A percentile compares a stretch with the other conserved stretches of the same genome.
phyloP scores from a whole-genome alignment of 2,888 invertebrate species.

The Panopea generosa region DNA sequence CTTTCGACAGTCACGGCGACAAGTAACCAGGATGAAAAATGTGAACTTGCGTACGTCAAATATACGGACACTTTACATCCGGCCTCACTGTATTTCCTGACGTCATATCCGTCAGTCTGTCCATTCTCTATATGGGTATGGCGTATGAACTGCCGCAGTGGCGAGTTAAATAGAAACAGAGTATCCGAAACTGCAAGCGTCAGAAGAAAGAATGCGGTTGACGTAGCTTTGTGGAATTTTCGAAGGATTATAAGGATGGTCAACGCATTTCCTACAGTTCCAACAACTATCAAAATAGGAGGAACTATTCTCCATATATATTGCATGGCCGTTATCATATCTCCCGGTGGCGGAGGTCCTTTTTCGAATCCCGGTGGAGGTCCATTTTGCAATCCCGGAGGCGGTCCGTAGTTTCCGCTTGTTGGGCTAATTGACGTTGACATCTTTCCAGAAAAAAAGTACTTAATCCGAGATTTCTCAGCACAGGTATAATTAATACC shows the following conservation, averaged over 20 bases:
- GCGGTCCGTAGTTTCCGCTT: no score
- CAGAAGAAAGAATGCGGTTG: conserved; percentile 32
- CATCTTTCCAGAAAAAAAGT: no score
- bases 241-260: conserved; percentile 50
- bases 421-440: no score
- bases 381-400: no score
- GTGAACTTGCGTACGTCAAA: conserved; percentile 42
- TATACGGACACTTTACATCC: conserved; percentile 47
- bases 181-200: conserved; percentile 38
- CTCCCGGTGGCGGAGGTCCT: no score
- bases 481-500: no score
- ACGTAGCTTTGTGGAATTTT: conserved; percentile 20
- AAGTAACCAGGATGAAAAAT: conserved; percentile 51
- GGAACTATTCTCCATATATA: conserved; percentile 56
- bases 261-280: conserved; percentile 72
- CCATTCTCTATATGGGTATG: conserved; percentile 8
- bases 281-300: conserved; percentile 71
- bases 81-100: conserved; percentile 18
- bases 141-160: conserved; percentile 42
- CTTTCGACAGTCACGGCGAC: conserved; percentile 54
- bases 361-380: no score
- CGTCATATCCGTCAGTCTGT: conserved; percentile 23
- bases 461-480: no score
- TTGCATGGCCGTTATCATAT: conserved; percentile 10
- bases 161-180: conserved; percentile 27